These are phyloP conservation scores for Salvelinus alpinus DNA, from an alignment of 2,113 vertebrate genomes.

Conservation along the genomic window DNA sequence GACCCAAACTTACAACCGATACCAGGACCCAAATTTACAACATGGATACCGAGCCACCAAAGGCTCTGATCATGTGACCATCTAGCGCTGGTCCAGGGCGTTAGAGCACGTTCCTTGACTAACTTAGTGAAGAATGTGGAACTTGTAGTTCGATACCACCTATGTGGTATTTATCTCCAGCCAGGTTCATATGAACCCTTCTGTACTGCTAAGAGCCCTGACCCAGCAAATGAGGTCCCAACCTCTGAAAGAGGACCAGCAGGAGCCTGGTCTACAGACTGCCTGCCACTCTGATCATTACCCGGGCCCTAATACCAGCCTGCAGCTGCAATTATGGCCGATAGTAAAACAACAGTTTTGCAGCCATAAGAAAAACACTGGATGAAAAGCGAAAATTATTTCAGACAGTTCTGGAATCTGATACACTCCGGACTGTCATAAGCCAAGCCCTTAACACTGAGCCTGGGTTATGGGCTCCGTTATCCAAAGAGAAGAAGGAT, in stretches of 20 bases:
- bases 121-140: conserved; percentile 45
- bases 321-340: conserved; percentile 49
- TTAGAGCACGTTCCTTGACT: not conserved
- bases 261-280: conserved; percentile 34
- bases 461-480: not conserved
- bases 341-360: conserved; percentile 54
- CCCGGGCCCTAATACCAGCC: conserved; percentile 18
- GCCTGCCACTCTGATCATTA: conserved; percentile 44
- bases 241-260: conserved; percentile 59
- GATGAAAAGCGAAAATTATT: conserved; percentile 60
- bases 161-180: conserved; percentile 13
- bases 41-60: no score
- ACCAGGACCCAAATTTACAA: no score
- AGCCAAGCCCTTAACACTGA: conserved; percentile 40
- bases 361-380: conserved; percentile 54
- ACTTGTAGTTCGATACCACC: not conserved
- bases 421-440: conserved; percentile 33
- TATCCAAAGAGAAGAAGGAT: no score
- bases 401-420: conserved; percentile 45
- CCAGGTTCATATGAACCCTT: conserved; percentile 50
- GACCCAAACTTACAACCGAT: no score
- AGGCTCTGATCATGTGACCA: no score
- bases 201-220: conserved; percentile 47
- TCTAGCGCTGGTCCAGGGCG: no score
- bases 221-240: conserved; percentile 63